Percentiles rank a stretch among this genome's conserved stretches.
These are phyloP conservation scores for Planococcus citri DNA, from an alignment of 1,140 invertebrate genomes.

Conservation along the genomic window DNA sequence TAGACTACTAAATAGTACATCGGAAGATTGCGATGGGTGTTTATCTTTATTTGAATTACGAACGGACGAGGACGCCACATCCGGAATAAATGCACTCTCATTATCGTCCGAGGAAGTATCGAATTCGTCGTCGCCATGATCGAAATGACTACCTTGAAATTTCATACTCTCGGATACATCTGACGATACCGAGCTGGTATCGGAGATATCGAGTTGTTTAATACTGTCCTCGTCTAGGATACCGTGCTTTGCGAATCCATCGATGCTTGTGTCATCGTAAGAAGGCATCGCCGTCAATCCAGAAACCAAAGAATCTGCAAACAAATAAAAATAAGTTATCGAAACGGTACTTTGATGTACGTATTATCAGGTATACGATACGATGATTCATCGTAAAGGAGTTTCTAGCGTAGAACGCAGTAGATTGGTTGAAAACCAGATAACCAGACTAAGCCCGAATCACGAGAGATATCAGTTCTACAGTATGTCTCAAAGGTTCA, in stretches of 20 bases:
- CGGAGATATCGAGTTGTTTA: background rate
- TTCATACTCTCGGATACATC: slow-evolving; percentile 6
- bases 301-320: background rate
- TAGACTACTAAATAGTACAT: background rate
- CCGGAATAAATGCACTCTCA: background rate
- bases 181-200: background rate
- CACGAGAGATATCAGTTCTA: no score
- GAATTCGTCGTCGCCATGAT: background rate
- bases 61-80: background rate
- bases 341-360: no score
- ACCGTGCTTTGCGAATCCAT: background rate
- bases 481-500: no score
- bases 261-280: background rate
- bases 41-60: background rate
- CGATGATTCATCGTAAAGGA: no score
- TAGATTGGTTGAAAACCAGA: no score
- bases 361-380: no score
- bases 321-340: background rate
- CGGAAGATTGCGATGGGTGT: background rate
- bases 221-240: background rate
- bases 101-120: background rate
- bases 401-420: no score
- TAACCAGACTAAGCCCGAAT: no score
- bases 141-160: slow-evolving; percentile 3
- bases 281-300: background rate